phyloP scores from a whole-genome alignment of 92 coral and sea anemone species.

The Epizoanthus scotinus region DNA sequence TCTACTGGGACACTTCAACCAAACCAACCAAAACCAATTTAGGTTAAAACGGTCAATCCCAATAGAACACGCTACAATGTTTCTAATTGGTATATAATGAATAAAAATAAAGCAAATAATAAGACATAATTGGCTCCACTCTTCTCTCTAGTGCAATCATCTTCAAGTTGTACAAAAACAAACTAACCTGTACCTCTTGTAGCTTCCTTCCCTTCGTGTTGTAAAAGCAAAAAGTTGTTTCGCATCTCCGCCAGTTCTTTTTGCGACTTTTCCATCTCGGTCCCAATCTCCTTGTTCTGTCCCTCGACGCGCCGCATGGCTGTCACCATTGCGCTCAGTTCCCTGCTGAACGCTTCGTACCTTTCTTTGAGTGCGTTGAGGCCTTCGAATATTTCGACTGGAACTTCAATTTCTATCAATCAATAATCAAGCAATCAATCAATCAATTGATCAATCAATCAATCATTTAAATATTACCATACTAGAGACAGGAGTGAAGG shows the following conservation, averaged over 20 bases:
- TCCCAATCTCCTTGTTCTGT: slow-evolving; percentile 24
- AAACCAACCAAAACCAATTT: too few species aligned
- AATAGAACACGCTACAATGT: too few species aligned
- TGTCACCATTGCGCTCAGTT: slow-evolving; percentile 29
- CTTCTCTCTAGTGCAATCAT: not conserved
- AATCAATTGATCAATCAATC: not conserved
- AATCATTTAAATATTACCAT: too few species aligned
- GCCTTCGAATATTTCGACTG: slow-evolving; percentile 48
- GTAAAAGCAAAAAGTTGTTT: slow-evolving; percentile 53
- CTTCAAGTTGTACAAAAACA: not conserved
- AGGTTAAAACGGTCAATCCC: too few species aligned
- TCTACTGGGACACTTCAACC: too few species aligned
- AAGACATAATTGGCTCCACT: too few species aligned
- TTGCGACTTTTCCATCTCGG: not conserved
- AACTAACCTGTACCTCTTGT: slow-evolving; percentile 17
- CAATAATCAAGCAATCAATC: not conserved
- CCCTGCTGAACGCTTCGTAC: slow-evolving; percentile 45
- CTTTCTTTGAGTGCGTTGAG: slow-evolving; percentile 47
- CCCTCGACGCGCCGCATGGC: slow-evolving; percentile 29
- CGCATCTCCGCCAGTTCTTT: slow-evolving; percentile 52
- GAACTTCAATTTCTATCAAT: slow-evolving; percentile 13
- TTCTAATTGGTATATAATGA: too few species aligned
- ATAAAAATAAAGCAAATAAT: too few species aligned
- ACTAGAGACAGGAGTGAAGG: not conserved
- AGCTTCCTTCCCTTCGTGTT: slow-evolving; percentile 45